phyloP scores from a whole-genome alignment of 64 coral and sea anemone species.

The Platygyra sinensis region DNA sequence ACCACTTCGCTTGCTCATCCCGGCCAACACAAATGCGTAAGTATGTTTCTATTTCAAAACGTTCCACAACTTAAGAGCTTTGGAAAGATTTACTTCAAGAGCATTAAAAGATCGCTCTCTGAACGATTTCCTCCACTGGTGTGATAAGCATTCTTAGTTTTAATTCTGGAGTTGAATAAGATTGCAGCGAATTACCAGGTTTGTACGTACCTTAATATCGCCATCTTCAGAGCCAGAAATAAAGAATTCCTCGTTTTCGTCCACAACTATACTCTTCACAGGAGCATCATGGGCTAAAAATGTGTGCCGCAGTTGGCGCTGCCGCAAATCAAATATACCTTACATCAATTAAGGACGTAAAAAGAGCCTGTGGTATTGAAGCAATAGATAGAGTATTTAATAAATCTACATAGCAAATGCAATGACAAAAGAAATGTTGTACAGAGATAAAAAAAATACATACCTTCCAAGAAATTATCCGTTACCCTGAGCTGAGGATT shows the following conservation, averaged over 20 bases:
- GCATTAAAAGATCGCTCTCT: too few relatives aligned
- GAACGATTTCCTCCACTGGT: too few relatives aligned
- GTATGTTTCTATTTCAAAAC: too few relatives aligned
- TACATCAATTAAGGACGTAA: conserved; percentile 11
- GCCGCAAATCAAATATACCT: conserved; percentile 94
- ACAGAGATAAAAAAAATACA: too few relatives aligned
- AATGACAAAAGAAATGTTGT: neutral
- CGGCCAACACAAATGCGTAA: too few relatives aligned
- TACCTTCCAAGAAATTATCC: too few relatives aligned
- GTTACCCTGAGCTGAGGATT: too few relatives aligned
- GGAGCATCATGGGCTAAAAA: conserved; percentile 95
- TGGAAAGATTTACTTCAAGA: too few relatives aligned
- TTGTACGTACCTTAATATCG: conserved; percentile 83
- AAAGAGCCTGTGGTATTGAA: neutral
- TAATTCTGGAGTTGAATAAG: too few relatives aligned
- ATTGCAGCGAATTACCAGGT: neutral
- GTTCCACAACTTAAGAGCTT: too few relatives aligned
- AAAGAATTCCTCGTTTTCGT: conserved; percentile 95
- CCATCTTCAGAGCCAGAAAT: conserved; percentile 96
- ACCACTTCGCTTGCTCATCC: too few relatives aligned
- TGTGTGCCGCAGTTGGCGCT: conserved; percentile 87
- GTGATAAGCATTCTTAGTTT: too few relatives aligned
- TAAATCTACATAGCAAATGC: neutral
- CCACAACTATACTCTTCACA: conserved; percentile 93
- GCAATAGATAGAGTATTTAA: neutral